Base-by-base conservation (phyloP, 2,113 vertebrate genomes). In the Prionailurus bengalensis region DNA sequence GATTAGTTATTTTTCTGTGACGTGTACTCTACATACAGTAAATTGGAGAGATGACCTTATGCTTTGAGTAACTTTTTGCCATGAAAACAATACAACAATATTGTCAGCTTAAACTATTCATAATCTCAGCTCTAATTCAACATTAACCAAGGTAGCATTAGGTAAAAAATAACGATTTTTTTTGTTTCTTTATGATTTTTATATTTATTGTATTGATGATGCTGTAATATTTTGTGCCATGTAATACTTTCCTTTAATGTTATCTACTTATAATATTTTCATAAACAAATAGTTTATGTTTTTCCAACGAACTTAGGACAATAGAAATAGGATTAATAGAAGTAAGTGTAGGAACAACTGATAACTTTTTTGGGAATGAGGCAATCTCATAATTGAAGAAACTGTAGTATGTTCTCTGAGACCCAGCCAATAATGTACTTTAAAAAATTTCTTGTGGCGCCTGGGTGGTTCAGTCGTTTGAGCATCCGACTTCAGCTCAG, bases 1-100 rank as follows among this genome's bases (percentile, higher is more conserved):
- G 97, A 95, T 93, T 79, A 13, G 21, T 45, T 89, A 1, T 21
- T 78, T 83, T 93, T 48, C 29, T 92, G 36, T 61, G 51, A 74
- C 1, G 8, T 83, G 7, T 78, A 17, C 25, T 81, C 58, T 85
- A 39, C 7, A 3, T 48, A 74, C 1, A 89, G 51, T 63, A 84
- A 93, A 25, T 23, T 61, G 25, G 16, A 85, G 9, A 71, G 16
- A 39, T 76, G 33, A n/a, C 5, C 16, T 81, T 21, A 92, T 9
- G 53, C 7, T 70, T 87, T 42, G 70, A 71, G 45, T n/a, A 88
- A 82, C 27, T 31, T 76, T 29, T 17, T 88, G 61, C 13, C 39
- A 0, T 68, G 71, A 88, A 85, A 83, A 25, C 1, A 81, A 83
- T 31, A 27, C 68, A 61, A 74, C 63, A 63, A 94, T 76, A 94